Evolutionary conservation across 2,888 invertebrate species (phyloP), one percentile per base, ranked within the genome.

Genomic region (Rhagophthalmus giganteus): DNA sequence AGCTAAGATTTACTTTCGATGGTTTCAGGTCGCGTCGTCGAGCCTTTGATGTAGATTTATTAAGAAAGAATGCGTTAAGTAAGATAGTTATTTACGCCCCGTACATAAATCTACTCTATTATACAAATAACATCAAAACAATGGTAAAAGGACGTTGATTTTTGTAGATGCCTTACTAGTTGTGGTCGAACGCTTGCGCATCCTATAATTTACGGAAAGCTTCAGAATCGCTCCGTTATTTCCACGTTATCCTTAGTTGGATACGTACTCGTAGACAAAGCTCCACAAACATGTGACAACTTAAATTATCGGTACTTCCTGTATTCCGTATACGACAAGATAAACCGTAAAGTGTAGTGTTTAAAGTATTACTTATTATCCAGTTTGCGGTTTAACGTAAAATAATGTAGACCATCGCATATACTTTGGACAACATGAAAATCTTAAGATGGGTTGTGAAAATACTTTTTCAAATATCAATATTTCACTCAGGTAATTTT

Each of bases 121-220:
- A n/a, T n/a, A n/a, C n/a, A n/a, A n/a, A n/a, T n/a, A n/a, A n/a
- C n/a, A n/a, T n/a, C n/a, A n/a, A n/a, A n/a, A n/a, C n/a, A n/a
- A n/a, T n/a, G n/a, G n/a, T n/a, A n/a, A n/a, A n/a, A n/a, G n/a
- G n/a, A n/a, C n/a, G n/a, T n/a, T n/a, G n/a, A 20, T 20, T 20
- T 7, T 7, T 20, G 7, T 20, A 20, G 7, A 20, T 20, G 20
- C 20, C 4, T 20, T 20, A 32, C 31, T 38, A 25, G 24, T 25
- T 25, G 30, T 14, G 7, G 15, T 15, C 25, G 39, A 49, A 49
- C 49, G 49, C 49, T 34, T 49, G 49, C 49, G 49, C 49, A 49
- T 27, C 34, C 27, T 15, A 25, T 31, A 49, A 35, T 34, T 37
- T 47, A 30, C 10, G 12, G 35, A 41, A 49, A 41, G 41, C 41